Evolutionary conservation across 2,888 invertebrate species (phyloP).

Genomic region (Loripinus fragilis): DNA sequence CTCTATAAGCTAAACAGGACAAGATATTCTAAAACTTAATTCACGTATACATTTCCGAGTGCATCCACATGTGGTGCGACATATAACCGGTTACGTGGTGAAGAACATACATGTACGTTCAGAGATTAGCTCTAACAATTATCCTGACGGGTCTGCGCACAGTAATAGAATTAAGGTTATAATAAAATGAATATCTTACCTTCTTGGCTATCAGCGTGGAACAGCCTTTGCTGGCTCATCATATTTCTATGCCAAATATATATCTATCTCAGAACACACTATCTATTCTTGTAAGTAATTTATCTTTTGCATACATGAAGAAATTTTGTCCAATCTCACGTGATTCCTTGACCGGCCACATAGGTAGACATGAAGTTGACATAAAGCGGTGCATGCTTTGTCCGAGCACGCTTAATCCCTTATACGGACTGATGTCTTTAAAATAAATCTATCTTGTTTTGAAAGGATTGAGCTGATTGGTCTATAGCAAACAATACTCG

Average conservation of each 20-base stretch:
- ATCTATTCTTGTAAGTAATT: neutral
- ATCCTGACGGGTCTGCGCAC: too few relatives aligned
- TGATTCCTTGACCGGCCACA: conserved; percentile 5
- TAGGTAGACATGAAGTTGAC: neutral
- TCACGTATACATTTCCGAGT: too few relatives aligned
- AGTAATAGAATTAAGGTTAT: too few relatives aligned
- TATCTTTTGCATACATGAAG: neutral
- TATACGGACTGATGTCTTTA: neutral
- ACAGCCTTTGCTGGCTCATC: neutral
- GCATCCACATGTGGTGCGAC: too few relatives aligned
- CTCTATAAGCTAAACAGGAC: too few relatives aligned
- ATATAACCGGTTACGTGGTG: too few relatives aligned
- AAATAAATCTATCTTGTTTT: neutral
- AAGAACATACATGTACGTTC: too few relatives aligned
- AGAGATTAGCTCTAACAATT: neutral
- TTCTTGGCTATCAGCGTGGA: neutral
- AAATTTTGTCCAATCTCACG: neutral
- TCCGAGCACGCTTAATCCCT: conserved; percentile 16
- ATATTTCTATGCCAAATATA: neutral
- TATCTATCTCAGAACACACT: neutral
- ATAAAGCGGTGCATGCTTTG: neutral
- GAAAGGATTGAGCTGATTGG: conserved; percentile 4
- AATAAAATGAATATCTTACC: neutral
- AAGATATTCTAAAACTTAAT: too few relatives aligned
- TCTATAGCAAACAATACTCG: conserved; percentile 12